Evolutionary conservation across 1,140 invertebrate genomes (phyloP), one percentile per base, ranked within the genome.

Genomic region (Papilio machaon): DNA sequence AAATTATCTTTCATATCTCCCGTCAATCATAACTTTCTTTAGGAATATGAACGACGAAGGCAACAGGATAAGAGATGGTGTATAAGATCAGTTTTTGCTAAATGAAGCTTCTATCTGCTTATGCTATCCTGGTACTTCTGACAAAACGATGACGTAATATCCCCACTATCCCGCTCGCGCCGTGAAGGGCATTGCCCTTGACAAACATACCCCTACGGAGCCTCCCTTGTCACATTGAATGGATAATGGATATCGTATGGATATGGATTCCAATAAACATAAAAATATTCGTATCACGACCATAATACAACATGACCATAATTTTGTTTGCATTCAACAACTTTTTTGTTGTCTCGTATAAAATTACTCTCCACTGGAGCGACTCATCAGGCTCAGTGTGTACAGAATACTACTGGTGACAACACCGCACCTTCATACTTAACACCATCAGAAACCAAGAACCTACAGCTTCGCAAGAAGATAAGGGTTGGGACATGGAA

Each of bases 91-190:
- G 9, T 17, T 75, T 47, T 74, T 5, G 19, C 0, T 10, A n/a
- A 64, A 49, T 46, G 46, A 54, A 49, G 46, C 46, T 47, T 4
- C 19, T 35, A 19, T 13, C 23, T 11, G 19, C 7, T 76, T 76
- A 76, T 76, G 74, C 4, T 76, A 46, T 76, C 74, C 74, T 47
- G 9, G 46, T 76, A 49, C 5, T 52, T 5, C 6, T 35, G 47
- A 4, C 13, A 47, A 47, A 52, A 47, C 74, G 43, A 76, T 76
- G 74, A 76, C 74, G 74, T 76, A 76, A 76, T 76, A 76, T 76
- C 74, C 74, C 74, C 74, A 76, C 74, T 52, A 35, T 52, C 19
- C 19, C 23, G 43, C 74, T 47, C 19, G 47, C n/a, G 46, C 11
- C 13, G 74, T 23, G 43, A 2, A 46, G 74, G 74, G 9, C 74